Evolutionary conservation across 2,888 invertebrate species (phyloP).

Genomic region (Lepidonotus clava): DNA sequence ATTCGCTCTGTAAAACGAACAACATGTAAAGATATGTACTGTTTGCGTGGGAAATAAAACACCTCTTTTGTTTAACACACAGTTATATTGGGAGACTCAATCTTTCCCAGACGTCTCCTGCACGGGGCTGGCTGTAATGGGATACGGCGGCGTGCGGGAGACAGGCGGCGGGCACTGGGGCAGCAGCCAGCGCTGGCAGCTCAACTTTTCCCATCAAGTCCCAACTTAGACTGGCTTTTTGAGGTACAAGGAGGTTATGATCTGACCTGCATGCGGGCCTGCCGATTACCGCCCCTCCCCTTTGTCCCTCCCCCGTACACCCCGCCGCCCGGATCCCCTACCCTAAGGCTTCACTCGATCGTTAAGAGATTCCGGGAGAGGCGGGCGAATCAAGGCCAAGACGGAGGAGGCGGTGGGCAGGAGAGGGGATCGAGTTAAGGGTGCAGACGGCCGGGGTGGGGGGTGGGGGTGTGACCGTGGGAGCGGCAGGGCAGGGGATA

Average conservation of each 20-base stretch:
- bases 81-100: too few species aligned
- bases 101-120: too few species aligned
- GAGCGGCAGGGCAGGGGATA: neutral
- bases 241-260: neutral
- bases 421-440: constrained; percentile 3
- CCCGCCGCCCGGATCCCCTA: neutral
- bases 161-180: too few species aligned
- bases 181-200: too few species aligned
- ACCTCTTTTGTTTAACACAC: too few species aligned
- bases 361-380: neutral
- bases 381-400: constrained; percentile 8
- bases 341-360: neutral
- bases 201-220: constrained; percentile 4
- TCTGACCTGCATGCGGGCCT: neutral
- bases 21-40: too few species aligned
- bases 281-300: neutral
- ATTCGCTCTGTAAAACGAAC: too few species aligned
- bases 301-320: neutral
- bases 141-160: too few species aligned
- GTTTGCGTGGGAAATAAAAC: too few species aligned
- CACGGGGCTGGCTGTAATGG: too few species aligned
- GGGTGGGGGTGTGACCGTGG: constrained; percentile 4
- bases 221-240: neutral
- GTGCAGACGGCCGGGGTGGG: neutral
- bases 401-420: too few species aligned